Evolutionary conservation across 2,113 vertebrate species (phyloP), one percentile per base, ranked within the genome.

Genomic region (Forbesichthys agassizii): DNA sequence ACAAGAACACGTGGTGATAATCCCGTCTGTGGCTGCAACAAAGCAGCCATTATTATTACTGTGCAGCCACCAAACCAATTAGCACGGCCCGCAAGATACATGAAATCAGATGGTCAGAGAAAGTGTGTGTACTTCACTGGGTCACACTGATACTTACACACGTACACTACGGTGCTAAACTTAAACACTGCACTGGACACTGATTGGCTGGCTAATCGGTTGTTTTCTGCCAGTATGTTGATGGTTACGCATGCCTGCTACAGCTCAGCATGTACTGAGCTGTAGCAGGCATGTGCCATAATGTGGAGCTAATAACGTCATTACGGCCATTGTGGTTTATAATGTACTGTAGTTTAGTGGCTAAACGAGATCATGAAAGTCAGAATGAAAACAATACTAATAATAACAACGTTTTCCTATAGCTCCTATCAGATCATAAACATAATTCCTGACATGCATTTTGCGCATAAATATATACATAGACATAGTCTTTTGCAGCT

Each of bases 1-100:
- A 66, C 77, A 73, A 74, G 76, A 88, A 80, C 68, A 71, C 74
- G 36, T 42, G 0, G 68, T 74, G 65, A 61, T 89, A 90, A 88
- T 90, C 81, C 81, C 51, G 6, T 55, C 64, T 74, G 81, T 42
- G 36, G 7, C 80, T 68, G 42, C 67, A 9, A 62, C 71, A 67
- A 57, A 71, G 71, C 72, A 68, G 66, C n/a, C 71, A 73, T 27
- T 27, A 27, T 74, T 69, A 71, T 59, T 72, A 59, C 62, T 81
- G 65, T 76, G 77, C 78, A 64, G 74, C 83, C 74, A 80, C 51
- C 78, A 70, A 74, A 65, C 64, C 4, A 57, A 86, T 79, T 80
- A 81, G 56, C 76, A 61, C 5, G 61, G 68, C 59, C 73, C 9
- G 16, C 36, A 61, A 76, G 63, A 71, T 20, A 61, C 53, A n/a